Conservation (phyloP, 2,113 vertebrate species). For the Channa maculata region DNA sequence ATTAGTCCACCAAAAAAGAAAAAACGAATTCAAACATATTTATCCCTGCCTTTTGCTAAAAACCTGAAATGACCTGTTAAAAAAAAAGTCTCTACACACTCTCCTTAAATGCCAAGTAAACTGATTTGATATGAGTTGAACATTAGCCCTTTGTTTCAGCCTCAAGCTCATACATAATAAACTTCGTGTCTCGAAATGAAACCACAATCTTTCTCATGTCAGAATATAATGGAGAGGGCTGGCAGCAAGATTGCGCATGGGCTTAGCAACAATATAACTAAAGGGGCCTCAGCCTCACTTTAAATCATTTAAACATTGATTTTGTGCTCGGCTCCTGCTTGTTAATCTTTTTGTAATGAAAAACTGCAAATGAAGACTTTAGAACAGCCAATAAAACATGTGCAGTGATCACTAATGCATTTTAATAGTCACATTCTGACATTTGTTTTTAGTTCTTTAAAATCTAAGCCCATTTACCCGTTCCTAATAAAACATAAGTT, state of each 20-base stretch:
- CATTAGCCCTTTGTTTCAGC: constrained; percentile 56
- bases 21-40: neutral
- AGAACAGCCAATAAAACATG: constrained; percentile 77
- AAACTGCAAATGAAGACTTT: constrained; percentile 79
- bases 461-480: constrained; percentile 52
- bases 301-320: constrained; percentile 83
- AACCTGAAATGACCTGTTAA: neutral
- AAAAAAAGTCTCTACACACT: constrained; percentile 13
- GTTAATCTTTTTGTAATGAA: constrained; percentile 79
- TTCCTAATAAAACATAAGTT: constrained; percentile 63
- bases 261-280: constrained; percentile 72
- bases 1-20: neutral
- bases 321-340: constrained; percentile 73
- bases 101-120: constrained; percentile 34
- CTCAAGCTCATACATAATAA: constrained; percentile 61
- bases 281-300: constrained; percentile 72
- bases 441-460: constrained; percentile 62
- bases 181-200: constrained; percentile 60
- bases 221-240: constrained; percentile 65
- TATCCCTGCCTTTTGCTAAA: neutral
- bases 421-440: constrained; percentile 72
- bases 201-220: constrained; percentile 69
- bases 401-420: constrained; percentile 73
- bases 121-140: constrained; percentile 41
- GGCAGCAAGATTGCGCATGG: constrained; percentile 55